phyloP scores from a whole-genome alignment of 2,113 vertebrate species.

The Megaleporinus macrocephalus region DNA sequence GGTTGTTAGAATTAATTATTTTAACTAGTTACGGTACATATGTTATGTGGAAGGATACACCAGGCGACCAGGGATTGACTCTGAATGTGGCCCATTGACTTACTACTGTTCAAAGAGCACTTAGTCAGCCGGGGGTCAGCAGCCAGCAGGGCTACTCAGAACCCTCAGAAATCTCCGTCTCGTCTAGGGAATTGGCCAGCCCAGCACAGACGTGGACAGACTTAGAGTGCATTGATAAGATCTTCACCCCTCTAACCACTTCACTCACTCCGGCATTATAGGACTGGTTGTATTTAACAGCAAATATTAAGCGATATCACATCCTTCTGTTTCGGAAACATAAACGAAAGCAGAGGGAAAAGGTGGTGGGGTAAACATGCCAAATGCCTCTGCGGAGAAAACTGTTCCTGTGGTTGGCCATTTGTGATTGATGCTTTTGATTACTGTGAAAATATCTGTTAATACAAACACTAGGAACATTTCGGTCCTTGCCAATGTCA shows the following conservation, averaged over 20 bases:
- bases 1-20: too few species aligned
- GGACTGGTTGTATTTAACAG: conserved; percentile 46
- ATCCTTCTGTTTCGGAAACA: conserved; percentile 53
- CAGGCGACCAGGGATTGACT: not conserved
- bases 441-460: conserved; percentile 65
- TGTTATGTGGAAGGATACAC: not conserved
- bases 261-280: conserved; percentile 36
- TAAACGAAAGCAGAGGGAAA: conserved; percentile 52
- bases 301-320: conserved; percentile 49
- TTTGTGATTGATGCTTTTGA: conserved; percentile 62
- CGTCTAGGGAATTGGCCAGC: conserved; percentile 1
- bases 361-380: conserved; percentile 39
- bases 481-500: conserved; percentile 58
- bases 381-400: conserved; percentile 51
- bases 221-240: conserved; percentile 55
- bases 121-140: conserved; percentile 30
- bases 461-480: conserved; percentile 58
- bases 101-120: conserved; percentile 45
- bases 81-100: conserved; percentile 56
- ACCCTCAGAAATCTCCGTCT: conserved; percentile 19
- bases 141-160: conserved; percentile 5
- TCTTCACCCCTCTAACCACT: conserved; percentile 32
- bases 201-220: conserved; percentile 19
- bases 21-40: not conserved
- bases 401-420: conserved; percentile 57